Evolutionary conservation across 2,113 vertebrate genomes (phyloP).

Genomic region (Hylia prasina): DNA sequence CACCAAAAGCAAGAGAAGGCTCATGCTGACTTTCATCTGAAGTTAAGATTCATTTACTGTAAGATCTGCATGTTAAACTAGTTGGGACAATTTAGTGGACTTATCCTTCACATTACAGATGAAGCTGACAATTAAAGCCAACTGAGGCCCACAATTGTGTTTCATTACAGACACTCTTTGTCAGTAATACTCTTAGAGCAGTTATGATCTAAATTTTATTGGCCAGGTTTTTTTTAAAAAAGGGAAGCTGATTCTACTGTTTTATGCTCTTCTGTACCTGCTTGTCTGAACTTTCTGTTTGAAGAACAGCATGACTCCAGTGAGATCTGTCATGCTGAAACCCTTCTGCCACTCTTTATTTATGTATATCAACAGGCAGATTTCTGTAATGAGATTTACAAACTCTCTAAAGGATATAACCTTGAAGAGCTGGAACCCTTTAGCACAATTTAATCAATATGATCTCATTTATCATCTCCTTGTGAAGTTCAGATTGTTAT

Average conservation of each 20-base stretch:
- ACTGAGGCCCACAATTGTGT: not conserved
- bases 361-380: constrained; percentile 44
- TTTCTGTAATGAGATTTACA: constrained; percentile 65
- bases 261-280: not conserved
- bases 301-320: not conserved
- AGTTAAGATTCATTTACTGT: not conserved
- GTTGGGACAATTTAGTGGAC: not conserved
- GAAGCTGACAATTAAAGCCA: not conserved
- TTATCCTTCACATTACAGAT: not conserved
- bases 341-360: constrained; percentile 51
- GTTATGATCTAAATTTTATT: not conserved
- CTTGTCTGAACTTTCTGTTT: not conserved
- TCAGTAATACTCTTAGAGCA: not conserved
- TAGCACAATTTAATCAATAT: constrained; percentile 58
- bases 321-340: not conserved
- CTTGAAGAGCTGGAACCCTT: constrained; percentile 48
- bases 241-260: not conserved
- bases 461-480: constrained; percentile 53
- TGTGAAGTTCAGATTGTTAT: constrained; percentile 31
- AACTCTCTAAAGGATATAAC: constrained; percentile 48
- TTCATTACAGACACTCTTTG: not conserved
- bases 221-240: not conserved
- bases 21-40: not conserved
- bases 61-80: not conserved
- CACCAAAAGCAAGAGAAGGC: not conserved